These are phyloP conservation scores for Drosophila melanica DNA, from an alignment of 1,140 invertebrate genomes.

Conservation along the genomic window DNA sequence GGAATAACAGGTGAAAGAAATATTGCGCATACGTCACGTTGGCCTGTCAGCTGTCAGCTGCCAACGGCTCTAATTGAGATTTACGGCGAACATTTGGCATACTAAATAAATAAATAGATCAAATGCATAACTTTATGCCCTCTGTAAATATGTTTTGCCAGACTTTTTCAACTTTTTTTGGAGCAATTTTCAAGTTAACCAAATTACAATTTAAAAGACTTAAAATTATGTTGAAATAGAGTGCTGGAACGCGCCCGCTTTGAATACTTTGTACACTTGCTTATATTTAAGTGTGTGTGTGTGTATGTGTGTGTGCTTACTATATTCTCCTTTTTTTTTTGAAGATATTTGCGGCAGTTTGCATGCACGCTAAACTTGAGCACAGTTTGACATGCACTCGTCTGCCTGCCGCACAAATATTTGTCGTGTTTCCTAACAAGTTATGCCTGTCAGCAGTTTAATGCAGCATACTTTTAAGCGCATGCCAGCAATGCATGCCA, in stretches of 20 bases:
- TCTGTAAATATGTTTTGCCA: neutral
- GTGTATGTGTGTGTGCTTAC: neutral
- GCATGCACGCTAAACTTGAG: constrained; percentile 32
- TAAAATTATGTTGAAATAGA: constrained; percentile 2
- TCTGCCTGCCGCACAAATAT: constrained; percentile 51
- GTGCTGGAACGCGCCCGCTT: constrained; percentile 3
- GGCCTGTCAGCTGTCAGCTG: constrained; percentile 48
- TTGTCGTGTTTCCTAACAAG: constrained; percentile 59
- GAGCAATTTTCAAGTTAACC: neutral
- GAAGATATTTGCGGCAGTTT: neutral
- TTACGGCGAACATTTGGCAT: constrained; percentile 38
- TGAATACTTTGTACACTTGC: neutral
- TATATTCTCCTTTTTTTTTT: constrained; percentile 2
- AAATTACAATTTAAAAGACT: neutral
- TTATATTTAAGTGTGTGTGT: constrained; percentile 1
- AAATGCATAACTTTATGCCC: constrained; percentile 18
- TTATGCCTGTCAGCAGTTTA: constrained; percentile 75
- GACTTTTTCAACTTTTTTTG: neutral
- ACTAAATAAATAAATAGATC: constrained; percentile 28
- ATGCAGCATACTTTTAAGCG: constrained; percentile 47
- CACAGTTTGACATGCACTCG: constrained; percentile 68
- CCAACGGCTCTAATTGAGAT: constrained; percentile 60
- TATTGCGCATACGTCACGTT: constrained; percentile 58
- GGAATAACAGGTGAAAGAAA: constrained; percentile 32
- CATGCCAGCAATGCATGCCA: constrained; percentile 41